A percentile compares a stretch with the other conserved stretches of the same genome.
Conservation (phyloP, 2,888 invertebrate species). For the Arctia plantaginis region DNA sequence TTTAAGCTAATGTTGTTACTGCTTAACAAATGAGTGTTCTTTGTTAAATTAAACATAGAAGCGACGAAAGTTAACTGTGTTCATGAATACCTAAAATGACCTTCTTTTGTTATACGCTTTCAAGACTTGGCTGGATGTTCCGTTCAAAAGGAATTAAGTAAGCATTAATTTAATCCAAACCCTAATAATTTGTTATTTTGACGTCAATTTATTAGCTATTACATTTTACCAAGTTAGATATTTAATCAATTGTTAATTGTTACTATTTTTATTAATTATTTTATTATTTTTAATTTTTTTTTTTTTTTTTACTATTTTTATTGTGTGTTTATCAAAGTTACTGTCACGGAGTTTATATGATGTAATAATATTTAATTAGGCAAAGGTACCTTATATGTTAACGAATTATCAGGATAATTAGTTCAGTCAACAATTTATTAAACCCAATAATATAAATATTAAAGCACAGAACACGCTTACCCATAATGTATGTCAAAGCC, state of each 20-base stretch:
- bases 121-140: slow-evolving; percentile 35
- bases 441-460: not conserved
- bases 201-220: not conserved
- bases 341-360: not conserved
- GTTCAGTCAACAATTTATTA: not conserved
- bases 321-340: not conserved
- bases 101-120: slow-evolving; percentile 59
- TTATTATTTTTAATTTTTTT: not conserved
- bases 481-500: slow-evolving; percentile 83
- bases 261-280: no score
- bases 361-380: not conserved
- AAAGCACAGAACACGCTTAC: slow-evolving; percentile 56
- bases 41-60: slow-evolving; percentile 71
- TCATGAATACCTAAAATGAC: slow-evolving; percentile 64
- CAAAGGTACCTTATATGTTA: not conserved
- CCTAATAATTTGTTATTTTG: not conserved
- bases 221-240: not conserved
- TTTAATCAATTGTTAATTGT: slow-evolving; percentile 5
- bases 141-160: slow-evolving; percentile 20
- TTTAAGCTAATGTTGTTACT: slow-evolving; percentile 67
- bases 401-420: not conserved
- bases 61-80: slow-evolving; percentile 61
- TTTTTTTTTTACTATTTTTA: not conserved
- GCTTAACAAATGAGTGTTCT: slow-evolving; percentile 67
- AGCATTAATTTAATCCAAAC: not conserved